phyloP scores from a whole-genome alignment of 2,888 invertebrate species.

The Teinopalpus imperialis region DNA sequence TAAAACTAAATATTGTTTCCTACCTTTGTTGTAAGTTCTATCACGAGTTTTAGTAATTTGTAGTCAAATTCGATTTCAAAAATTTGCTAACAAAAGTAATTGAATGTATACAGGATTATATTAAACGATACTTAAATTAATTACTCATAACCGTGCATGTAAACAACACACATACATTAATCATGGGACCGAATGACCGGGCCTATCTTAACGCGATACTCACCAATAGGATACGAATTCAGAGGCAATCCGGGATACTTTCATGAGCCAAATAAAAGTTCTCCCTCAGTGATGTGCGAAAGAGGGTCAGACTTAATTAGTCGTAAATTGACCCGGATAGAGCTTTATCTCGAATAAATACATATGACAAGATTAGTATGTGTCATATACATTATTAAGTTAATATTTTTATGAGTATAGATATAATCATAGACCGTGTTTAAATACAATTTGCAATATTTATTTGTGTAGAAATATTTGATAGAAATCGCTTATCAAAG shows the following conservation, averaged over 20 bases:
- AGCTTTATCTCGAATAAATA: constrained; percentile 68
- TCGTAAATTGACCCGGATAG: constrained; percentile 78
- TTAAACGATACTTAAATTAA: constrained; percentile 23
- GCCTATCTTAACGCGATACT: constrained; percentile 58
- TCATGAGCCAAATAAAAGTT: constrained; percentile 73
- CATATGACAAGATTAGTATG: constrained; percentile 58
- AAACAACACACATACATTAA: constrained; percentile 48
- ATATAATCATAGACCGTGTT: no score
- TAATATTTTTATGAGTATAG: no score
- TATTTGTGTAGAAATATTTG: no score
- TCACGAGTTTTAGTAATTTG: no score
- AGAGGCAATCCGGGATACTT: constrained; percentile 60
- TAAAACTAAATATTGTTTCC: no score
- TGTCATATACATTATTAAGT: constrained; percentile 52
- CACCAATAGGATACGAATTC: constrained; percentile 64
- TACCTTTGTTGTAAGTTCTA: no score
- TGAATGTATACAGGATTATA: no score
- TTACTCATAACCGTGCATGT: constrained; percentile 35
- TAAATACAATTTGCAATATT: no score
- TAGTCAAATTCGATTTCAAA: no score
- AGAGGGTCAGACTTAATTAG: constrained; percentile 81
- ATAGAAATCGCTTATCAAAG: no score
- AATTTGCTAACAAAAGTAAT: no score
- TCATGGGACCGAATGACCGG: constrained; percentile 48
- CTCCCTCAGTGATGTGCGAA: constrained; percentile 60